These are phyloP conservation scores for Tetragnatha montana DNA, from an alignment of 2,888 invertebrate species.

Conservation along the genomic window DNA sequence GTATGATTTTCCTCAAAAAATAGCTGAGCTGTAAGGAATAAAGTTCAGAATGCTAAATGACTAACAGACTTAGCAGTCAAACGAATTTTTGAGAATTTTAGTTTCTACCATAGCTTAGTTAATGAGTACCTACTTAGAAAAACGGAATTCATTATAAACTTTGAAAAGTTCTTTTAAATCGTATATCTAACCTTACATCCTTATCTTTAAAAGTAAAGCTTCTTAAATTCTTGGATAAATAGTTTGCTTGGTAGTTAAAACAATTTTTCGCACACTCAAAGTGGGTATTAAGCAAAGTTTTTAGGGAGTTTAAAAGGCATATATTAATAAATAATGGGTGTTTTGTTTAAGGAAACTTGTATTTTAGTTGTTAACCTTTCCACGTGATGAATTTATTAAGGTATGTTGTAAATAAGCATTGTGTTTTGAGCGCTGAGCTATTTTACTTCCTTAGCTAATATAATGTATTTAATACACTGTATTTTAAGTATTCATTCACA, in stretches of 20 bases:
- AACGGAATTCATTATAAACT: constrained; percentile 1
- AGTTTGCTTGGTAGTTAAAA: neutral
- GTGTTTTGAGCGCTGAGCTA: no score
- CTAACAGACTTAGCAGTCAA: neutral
- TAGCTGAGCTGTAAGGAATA: no score
- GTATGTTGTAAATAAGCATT: neutral
- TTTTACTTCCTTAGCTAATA: no score
- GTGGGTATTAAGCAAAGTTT: neutral
- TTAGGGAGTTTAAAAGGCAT: neutral
- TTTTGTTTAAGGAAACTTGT: neutral
- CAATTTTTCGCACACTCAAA: neutral
- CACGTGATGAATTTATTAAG: neutral
- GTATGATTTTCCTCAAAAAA: no score
- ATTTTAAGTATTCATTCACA: no score
- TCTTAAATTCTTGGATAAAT: neutral
- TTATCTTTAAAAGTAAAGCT: neutral
- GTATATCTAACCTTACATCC: neutral
- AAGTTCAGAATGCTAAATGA: neutral
- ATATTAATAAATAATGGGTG: neutral
- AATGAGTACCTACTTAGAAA: neutral
- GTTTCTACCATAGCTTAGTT: neutral
- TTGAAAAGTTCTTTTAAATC: neutral
- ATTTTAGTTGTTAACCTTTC: neutral
- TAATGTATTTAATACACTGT: no score
- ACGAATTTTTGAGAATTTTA: neutral